Conservation (phyloP, 1,140 invertebrate species). For the Nymphalis io region DNA sequence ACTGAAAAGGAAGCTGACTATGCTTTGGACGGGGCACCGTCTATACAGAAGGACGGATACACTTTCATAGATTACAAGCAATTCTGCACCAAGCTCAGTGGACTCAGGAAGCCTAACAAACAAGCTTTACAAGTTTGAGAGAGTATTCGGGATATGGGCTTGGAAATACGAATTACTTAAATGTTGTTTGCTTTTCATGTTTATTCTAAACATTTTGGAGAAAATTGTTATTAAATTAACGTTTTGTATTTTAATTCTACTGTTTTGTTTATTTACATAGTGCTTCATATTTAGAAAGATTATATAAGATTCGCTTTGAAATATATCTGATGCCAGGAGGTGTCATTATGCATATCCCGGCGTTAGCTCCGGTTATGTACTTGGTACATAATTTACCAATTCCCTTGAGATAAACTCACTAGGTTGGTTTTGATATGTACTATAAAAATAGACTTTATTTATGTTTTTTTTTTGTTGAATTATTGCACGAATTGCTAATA, state of each 20-base stretch:
- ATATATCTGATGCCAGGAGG: too few species aligned
- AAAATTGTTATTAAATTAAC: slow-evolving; percentile 14
- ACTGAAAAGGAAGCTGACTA: slow-evolving; percentile 82
- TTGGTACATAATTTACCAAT: too few species aligned
- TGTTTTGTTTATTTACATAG: background rate
- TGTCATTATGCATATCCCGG: too few species aligned
- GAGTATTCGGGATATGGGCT: slow-evolving; percentile 3
- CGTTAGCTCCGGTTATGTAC: too few species aligned
- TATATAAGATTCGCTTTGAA: too few species aligned
- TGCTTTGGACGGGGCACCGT: slow-evolving; percentile 83
- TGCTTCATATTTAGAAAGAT: background rate
- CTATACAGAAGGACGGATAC: slow-evolving; percentile 75
- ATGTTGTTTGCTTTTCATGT: slow-evolving; percentile 15
- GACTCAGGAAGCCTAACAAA: slow-evolving; percentile 80
- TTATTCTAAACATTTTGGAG: slow-evolving; percentile 15
- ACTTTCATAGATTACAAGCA: slow-evolving; percentile 83
- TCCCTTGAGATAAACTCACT: too few species aligned
- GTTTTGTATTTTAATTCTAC: background rate
- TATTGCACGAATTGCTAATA: too few species aligned
- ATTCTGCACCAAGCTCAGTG: slow-evolving; percentile 82
- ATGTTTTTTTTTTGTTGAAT: too few species aligned
- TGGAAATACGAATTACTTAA: background rate
- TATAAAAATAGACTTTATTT: too few species aligned
- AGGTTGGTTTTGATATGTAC: too few species aligned
- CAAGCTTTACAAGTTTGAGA: slow-evolving; percentile 42